Conservation (phyloP, 2,888 invertebrate species). For the Phorcus lineatus region DNA sequence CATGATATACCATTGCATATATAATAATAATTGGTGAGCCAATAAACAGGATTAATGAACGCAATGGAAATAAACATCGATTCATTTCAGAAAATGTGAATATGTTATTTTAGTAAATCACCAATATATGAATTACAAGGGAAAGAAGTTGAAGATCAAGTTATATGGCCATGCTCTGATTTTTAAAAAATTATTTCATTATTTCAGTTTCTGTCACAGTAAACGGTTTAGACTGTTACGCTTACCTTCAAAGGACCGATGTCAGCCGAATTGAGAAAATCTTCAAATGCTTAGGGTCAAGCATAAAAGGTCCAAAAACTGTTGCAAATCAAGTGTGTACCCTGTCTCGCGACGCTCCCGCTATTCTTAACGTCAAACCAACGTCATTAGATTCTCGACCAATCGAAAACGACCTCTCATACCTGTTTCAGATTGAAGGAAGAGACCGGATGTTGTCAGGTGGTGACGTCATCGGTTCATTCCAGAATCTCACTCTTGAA, state of each 20-base stretch:
- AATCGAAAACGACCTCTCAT: background rate
- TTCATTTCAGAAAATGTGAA: no score
- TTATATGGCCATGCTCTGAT: no score
- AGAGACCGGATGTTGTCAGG: background rate
- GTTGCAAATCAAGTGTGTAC: background rate
- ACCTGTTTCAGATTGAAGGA: background rate
- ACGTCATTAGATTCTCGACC: background rate
- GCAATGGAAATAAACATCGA: no score
- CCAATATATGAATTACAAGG: no score
- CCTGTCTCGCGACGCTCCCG: background rate
- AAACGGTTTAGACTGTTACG: background rate
- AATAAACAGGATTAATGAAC: no score
- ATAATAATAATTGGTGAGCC: no score
- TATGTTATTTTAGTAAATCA: no score
- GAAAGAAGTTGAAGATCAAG: no score
- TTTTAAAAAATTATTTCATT: no score
- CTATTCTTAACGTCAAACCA: background rate
- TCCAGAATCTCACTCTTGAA: background rate
- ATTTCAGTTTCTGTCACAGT: no score
- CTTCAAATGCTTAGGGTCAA: background rate
- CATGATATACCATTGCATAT: no score
- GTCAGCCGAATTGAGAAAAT: constrained; percentile 5
- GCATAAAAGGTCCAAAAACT: background rate
- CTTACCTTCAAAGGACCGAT: background rate
- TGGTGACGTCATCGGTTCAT: background rate